Percentiles rank a stretch among this genome's conserved stretches.
These are phyloP conservation scores for Sicus ferrugineus DNA, from an alignment of 2,888 invertebrate species.

Conservation along the genomic window DNA sequence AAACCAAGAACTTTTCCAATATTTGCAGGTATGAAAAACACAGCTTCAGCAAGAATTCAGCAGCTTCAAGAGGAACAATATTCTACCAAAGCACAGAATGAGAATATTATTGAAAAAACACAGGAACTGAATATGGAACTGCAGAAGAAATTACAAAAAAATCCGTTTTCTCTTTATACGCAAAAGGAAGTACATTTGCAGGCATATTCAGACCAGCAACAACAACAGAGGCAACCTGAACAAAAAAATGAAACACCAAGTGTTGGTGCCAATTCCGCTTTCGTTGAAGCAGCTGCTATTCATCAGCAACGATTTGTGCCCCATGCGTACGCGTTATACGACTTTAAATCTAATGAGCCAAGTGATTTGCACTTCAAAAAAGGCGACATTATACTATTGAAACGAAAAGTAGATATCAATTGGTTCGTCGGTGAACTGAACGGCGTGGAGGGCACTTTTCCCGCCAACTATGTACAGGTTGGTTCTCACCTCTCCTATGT, in stretches of 20 bases:
- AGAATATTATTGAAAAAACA: constrained; percentile 40
- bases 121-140: constrained; percentile 38
- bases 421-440: constrained; percentile 88
- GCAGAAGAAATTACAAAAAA: constrained; percentile 38
- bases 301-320: constrained; percentile 65
- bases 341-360: constrained; percentile 84
- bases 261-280: not conserved
- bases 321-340: constrained; percentile 89
- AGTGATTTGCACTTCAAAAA: constrained; percentile 87
- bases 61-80: constrained; percentile 14
- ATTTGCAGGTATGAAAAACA: constrained; percentile 51
- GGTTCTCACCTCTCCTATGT: not conserved
- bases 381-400: constrained; percentile 81
- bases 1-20: too few relatives aligned
- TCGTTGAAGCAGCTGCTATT: constrained; percentile 22
- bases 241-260: constrained; percentile 20
- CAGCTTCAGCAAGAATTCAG: constrained; percentile 33
- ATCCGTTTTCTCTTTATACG: constrained; percentile 41
- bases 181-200: constrained; percentile 40
- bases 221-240: constrained; percentile 40
- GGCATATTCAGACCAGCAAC: constrained; percentile 24
- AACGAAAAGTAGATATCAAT: constrained; percentile 82
- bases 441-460: constrained; percentile 82
- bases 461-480: constrained; percentile 79
- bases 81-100: constrained; percentile 41